Evolutionary conservation across 2,888 invertebrate genomes (phyloP), one percentile per base, ranked within the genome.

Genomic region (Nemoura dubitans): DNA sequence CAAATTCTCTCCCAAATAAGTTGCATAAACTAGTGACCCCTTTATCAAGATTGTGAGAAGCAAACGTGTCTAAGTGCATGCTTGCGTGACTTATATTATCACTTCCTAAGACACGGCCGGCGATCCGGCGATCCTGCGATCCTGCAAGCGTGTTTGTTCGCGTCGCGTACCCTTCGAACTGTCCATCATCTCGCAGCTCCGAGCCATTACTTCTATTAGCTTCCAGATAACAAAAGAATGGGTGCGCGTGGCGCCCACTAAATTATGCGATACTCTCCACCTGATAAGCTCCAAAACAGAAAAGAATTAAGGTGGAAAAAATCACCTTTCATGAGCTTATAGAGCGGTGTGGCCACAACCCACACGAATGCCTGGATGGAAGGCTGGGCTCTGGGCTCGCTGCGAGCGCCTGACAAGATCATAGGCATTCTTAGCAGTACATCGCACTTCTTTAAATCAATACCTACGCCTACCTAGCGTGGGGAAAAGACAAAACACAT

Each of bases 71-170:
- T 36, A 59, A 59, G 59, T 59, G 59, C 59, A 59, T 21, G 89
- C 88, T 90, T 89, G 89, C 87, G 87, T 86, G 88, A 59, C 80
- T 43, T 25, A 80, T 28, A 80, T 81, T 81, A 81, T 81, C 81
- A 81, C 27, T 81, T 81, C 81, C 81, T 29, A n/a, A 28, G 30
- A 81, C 81, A 81, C 7, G 30, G 30, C 81, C 21, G 30, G 10
- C 29, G 81, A 81, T 81, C n/a, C n/a, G n/a, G n/a, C n/a, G n/a
- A n/a, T n/a, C n/a, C n/a, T n/a, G n/a, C n/a, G n/a, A n/a, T n/a
- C n/a, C n/a, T n/a, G n/a, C n/a, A n/a, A n/a, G n/a, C 28, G 30
- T 29, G 81, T 81, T 81, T 81, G n/a, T 14, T 81, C 6, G 30
- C 81, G 16, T 81, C 36, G 36, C 36, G 36, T 36, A 6, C 36